Evolutionary conservation across 2,888 invertebrate genomes (phyloP).

Genomic region (Cheilosia grossa): DNA sequence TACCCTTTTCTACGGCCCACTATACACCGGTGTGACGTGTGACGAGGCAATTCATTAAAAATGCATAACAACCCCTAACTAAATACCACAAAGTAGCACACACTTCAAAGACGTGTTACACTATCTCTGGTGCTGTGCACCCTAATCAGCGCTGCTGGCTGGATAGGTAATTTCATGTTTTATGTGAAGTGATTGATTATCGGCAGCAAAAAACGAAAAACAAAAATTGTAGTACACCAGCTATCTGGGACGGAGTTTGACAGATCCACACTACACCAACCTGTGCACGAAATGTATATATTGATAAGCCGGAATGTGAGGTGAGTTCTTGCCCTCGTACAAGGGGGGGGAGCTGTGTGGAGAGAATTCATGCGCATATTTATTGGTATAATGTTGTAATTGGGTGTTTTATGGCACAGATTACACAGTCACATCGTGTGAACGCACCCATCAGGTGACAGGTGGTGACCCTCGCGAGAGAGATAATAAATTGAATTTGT

Average conservation of each 20-base stretch:
- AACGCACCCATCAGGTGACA: conserved; percentile 66
- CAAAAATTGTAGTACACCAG: conserved; percentile 1
- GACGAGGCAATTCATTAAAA: conserved; percentile 82
- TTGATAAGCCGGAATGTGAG: conserved; percentile 33
- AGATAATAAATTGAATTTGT: conserved; percentile 65
- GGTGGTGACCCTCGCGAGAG: conserved; percentile 32
- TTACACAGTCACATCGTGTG: conserved; percentile 75
- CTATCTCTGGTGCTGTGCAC: conserved; percentile 55
- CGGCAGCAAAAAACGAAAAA: conserved; percentile 35
- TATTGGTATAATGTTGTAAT: conserved; percentile 75
- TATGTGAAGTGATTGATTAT: conserved; percentile 73
- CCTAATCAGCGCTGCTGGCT: conserved; percentile 64
- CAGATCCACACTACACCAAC: conserved; percentile 56
- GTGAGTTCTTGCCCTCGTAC: conserved; percentile 6
- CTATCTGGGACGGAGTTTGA: conserved; percentile 56
- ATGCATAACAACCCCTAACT: conserved; percentile 80
- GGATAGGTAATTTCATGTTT: conserved; percentile 68
- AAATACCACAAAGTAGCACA: conserved; percentile 31
- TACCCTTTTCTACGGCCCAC: conserved; percentile 61
- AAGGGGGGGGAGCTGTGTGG: conserved; percentile 22
- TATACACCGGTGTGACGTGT: conserved; percentile 78
- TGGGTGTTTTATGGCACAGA: conserved; percentile 75
- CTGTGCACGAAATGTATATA: conserved; percentile 27
- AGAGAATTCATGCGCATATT: conserved; percentile 64
- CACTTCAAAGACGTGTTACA: conserved; percentile 3